A percentile compares a stretch with the other conserved stretches of the same genome.
phyloP scores from a whole-genome alignment of 2,888 invertebrate genomes.

The Caradrina clavipalpis region DNA sequence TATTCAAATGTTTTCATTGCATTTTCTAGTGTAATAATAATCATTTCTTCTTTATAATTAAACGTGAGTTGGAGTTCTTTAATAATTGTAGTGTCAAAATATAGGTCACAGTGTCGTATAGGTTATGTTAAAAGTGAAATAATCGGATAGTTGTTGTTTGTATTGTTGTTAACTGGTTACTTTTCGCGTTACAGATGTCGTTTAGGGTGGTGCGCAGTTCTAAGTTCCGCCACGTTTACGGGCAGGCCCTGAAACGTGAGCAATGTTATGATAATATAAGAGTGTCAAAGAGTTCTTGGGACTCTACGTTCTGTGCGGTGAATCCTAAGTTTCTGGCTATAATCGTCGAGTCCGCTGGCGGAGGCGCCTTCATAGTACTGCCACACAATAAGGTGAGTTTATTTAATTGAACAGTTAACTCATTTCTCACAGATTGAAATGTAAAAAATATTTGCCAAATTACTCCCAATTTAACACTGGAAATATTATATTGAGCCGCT shows the following conservation, averaged over 20 bases:
- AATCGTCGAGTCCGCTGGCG: conserved; percentile 99
- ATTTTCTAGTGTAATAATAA: conserved; percentile 84
- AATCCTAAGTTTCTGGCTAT: conserved; percentile 99
- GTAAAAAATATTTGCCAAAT: conserved; percentile 38
- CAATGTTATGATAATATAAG: conserved; percentile 99
- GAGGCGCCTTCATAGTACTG: conserved; percentile 98
- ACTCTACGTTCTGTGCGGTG: conserved; percentile 99
- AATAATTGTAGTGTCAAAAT: conserved; percentile 85
- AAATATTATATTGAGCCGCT: conserved; percentile 61
- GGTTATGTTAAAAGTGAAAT: conserved; percentile 88
- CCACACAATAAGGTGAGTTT: conserved; percentile 96
- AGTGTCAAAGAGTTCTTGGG: conserved; percentile 99
- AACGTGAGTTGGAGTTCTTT: conserved; percentile 85
- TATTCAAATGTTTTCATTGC: conserved; percentile 89
- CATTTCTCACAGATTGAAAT: conserved; percentile 54
- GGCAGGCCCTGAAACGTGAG: conserved; percentile 97
- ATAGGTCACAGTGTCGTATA: conserved; percentile 87
- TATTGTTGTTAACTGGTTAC: conserved; percentile 79
- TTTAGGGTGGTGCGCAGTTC: conserved; percentile 99
- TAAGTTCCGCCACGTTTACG: conserved; percentile 99
- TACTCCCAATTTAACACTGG: conserved; percentile 36
- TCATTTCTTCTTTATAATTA: conserved; percentile 80
- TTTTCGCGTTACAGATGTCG: conserved; percentile 94
- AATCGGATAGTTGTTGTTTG: conserved; percentile 78
- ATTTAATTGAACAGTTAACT: conserved; percentile 55